Percentiles rank a stretch among this genome's conserved stretches.
Conservation (phyloP, 2,888 invertebrate genomes). For the Lepidochrysops patricia region DNA sequence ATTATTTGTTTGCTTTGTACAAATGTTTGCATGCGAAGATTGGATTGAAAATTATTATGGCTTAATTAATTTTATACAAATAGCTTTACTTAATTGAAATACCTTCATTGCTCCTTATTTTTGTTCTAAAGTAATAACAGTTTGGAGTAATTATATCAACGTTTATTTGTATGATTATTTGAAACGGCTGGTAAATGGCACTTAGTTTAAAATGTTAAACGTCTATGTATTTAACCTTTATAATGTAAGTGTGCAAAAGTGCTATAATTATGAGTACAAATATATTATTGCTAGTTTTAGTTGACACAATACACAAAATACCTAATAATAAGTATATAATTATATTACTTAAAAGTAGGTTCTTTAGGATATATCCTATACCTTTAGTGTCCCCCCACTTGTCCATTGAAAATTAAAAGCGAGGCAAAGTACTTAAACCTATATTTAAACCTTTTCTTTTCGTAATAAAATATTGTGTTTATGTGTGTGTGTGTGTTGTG, state of each 20-base stretch:
- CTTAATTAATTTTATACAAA: not conserved
- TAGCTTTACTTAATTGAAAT: not conserved
- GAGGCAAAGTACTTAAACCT: no score
- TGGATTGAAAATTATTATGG: not conserved
- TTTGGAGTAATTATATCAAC: not conserved
- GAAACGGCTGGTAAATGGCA: not conserved
- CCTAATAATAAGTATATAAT: no score
- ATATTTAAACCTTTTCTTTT: no score
- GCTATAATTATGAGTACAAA: not conserved
- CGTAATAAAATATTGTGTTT: no score
- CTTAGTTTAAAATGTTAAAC: not conserved
- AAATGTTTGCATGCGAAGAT: constrained; percentile 7
- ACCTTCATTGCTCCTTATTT: not conserved
- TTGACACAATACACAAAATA: no score
- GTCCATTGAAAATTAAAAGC: no score
- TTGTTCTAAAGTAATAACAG: not conserved
- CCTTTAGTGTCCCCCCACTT: no score
- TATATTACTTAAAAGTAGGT: no score
- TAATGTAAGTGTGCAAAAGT: not conserved
- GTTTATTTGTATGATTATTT: not conserved
- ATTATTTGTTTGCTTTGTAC: constrained; percentile 5
- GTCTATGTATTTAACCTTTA: no score
- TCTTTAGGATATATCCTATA: no score
- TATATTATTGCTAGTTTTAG: no score
- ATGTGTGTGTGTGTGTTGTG: no score